phyloP scores from a whole-genome alignment of 2,113 vertebrate genomes.

The Eleginops maclovinus region DNA sequence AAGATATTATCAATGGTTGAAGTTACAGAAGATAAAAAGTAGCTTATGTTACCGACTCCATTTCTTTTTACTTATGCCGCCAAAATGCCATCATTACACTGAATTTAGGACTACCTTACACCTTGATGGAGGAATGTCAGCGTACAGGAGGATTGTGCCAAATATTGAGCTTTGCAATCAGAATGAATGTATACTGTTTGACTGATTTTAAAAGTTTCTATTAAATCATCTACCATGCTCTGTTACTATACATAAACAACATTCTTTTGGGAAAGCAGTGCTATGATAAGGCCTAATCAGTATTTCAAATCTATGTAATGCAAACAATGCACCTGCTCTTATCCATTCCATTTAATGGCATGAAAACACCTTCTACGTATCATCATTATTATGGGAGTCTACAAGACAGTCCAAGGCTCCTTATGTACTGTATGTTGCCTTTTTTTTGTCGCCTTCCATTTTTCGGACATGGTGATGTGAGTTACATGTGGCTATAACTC shows the following conservation, averaged over 20 bases:
- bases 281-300: conserved; percentile 63
- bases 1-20: conserved; percentile 18
- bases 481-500: conserved; percentile 60
- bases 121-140: conserved; percentile 48
- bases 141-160: conserved; percentile 55
- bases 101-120: conserved; percentile 57
- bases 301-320: conserved; percentile 63
- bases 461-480: conserved; percentile 66
- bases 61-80: conserved; percentile 14
- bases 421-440: conserved; percentile 76
- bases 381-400: conserved; percentile 64
- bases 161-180: conserved; percentile 56
- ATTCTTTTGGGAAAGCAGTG: conserved; percentile 37
- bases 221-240: conserved; percentile 26
- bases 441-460: conserved; percentile 50
- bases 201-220: conserved; percentile 28
- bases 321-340: conserved; percentile 60
- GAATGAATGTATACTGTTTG: conserved; percentile 68
- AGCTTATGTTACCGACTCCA: not conserved
- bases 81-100: conserved; percentile 54
- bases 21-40: conserved; percentile 19
- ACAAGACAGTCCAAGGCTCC: conserved; percentile 63
- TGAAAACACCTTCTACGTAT: conserved; percentile 55
- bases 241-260: conserved; percentile 32
- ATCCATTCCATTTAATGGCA: conserved; percentile 49